Conservation (phyloP, 1,140 invertebrate genomes). For the Homalodisca vitripennis region DNA sequence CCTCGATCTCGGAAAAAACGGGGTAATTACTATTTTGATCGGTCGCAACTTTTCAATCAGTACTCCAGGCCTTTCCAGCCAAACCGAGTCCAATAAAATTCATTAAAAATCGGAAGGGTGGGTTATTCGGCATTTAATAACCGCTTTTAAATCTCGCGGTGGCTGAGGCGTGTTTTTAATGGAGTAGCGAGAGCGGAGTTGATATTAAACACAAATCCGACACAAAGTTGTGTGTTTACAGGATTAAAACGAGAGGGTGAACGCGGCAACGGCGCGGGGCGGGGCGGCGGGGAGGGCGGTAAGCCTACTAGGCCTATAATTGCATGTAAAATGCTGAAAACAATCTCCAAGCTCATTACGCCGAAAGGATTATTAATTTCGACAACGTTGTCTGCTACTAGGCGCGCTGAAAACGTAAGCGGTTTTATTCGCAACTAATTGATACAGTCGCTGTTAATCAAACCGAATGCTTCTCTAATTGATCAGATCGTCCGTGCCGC, state of each 20-base stretch:
- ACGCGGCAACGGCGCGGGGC: neutral
- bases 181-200: neutral
- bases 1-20: too few species aligned
- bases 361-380: constrained; percentile 20
- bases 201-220: constrained; percentile 13
- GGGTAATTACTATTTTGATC: too few species aligned
- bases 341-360: constrained; percentile 23
- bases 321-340: constrained; percentile 25
- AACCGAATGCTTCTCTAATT: constrained; percentile 12
- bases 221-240: constrained; percentile 12
- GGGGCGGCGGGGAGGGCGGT: constrained; percentile 4
- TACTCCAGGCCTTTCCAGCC: neutral
- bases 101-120: constrained; percentile 4
- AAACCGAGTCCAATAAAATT: constrained; percentile 7
- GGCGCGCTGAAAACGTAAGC: constrained; percentile 6
- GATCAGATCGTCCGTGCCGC: neutral
- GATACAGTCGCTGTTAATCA: constrained; percentile 10
- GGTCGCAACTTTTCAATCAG: neutral
- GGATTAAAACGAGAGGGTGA: constrained; percentile 15
- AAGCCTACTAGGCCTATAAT: constrained; percentile 19
- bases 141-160: constrained; percentile 5
- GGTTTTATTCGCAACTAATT: constrained; percentile 15
- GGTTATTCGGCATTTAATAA: constrained; percentile 15
- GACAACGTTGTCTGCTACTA: constrained; percentile 16
- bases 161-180: neutral